These are phyloP conservation scores for Magallana gigas DNA, from an alignment of 1,140 invertebrate genomes.

Conservation along the genomic window DNA sequence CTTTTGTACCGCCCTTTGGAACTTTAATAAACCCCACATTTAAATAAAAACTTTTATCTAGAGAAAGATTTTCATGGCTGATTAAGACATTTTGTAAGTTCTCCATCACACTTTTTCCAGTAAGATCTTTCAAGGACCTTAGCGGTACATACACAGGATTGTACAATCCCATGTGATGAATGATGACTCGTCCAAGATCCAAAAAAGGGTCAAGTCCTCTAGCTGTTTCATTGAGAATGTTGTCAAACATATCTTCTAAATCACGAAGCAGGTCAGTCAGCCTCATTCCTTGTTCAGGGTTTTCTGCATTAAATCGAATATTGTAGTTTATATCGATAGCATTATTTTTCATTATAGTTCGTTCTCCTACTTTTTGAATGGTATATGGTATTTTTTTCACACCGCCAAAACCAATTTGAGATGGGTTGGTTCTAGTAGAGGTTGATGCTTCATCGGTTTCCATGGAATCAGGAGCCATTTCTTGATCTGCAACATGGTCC, in stretches of 20 bases:
- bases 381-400: background rate
- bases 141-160: slow-evolving; percentile 41
- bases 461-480: background rate
- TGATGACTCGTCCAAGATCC: slow-evolving; percentile 33
- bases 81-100: slow-evolving; percentile 17
- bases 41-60: slow-evolving; percentile 9
- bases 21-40: slow-evolving; percentile 24
- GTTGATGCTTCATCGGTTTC: background rate
- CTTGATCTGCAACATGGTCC: background rate
- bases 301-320: slow-evolving; percentile 4
- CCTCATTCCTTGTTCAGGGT: background rate
- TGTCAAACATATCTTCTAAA: slow-evolving; percentile 30
- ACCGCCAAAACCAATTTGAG: background rate
- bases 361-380: background rate
- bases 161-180: background rate
- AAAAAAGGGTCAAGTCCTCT: background rate
- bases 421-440: background rate
- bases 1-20: background rate
- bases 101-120: background rate
- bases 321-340: background rate
- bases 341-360: background rate
- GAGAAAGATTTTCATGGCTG: slow-evolving; percentile 17
- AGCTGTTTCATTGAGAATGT: background rate
- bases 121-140: slow-evolving; percentile 2
- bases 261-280: background rate